Conservation (phyloP, 1,140 invertebrate species). For the Zeugodacus cucurbitae region DNA sequence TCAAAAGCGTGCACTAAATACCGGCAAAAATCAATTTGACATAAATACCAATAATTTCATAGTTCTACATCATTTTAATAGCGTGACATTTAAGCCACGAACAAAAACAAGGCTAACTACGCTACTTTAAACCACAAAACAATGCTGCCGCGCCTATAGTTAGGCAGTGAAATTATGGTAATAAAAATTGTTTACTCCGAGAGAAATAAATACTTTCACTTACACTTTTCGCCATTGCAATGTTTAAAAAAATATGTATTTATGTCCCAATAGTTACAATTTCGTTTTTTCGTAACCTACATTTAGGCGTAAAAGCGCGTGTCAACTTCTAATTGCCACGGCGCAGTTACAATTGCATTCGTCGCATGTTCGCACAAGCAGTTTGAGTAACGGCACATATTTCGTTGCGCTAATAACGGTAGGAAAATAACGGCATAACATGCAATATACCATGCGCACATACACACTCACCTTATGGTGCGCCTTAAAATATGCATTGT, state of each 20-base stretch:
- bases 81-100: neutral
- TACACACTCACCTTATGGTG: neutral
- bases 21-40: slow-evolving; percentile 2
- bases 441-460: neutral
- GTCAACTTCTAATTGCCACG: slow-evolving; percentile 12
- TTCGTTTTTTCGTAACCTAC: neutral
- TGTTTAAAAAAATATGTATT: neutral
- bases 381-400: neutral
- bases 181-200: neutral
- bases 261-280: neutral
- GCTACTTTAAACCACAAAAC: neutral
- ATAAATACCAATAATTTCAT: neutral
- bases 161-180: neutral
- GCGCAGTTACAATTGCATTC: neutral
- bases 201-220: neutral
- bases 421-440: neutral
- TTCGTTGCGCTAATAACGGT: neutral
- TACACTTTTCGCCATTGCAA: too few relatives aligned
- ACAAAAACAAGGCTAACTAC: neutral
- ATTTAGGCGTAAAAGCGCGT: neutral
- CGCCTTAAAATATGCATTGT: neutral
- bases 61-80: neutral
- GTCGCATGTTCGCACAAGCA: neutral
- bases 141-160: neutral
- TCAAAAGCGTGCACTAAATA: neutral